Base-by-base conservation (phyloP, 1,140 invertebrate species). In the Tetragonula clypearis region DNA sequence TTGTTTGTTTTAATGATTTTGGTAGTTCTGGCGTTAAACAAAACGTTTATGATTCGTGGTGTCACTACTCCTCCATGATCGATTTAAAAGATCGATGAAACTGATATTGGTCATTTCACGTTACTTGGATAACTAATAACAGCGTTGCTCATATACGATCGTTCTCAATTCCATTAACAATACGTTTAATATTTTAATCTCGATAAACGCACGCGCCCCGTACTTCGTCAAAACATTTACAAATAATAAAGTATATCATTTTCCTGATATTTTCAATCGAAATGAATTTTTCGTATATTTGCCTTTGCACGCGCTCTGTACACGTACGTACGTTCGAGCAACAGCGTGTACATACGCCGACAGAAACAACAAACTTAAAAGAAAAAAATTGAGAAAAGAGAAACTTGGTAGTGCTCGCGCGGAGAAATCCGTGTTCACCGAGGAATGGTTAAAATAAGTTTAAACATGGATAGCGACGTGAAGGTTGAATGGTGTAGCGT, bases 401-500 rank as follows among this genome's bases (percentile, higher is more conserved):
- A 9, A 35, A 60, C 11, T 19, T 66, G 2, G 23, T 15, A 41
- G 1, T 26, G n/a, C 68, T 41, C n/a, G n/a, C 53, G 15, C n/a
- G 56, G 2, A 26, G 65, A 56, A 76, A 72, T 71, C 55, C 55
- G n/a, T 9, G 5, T 14, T 21, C n/a, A 23, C 15, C 21, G 65
- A 21, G 66, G 58, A 79, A 79, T 62, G 26, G 26, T 72, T 62
- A 60, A 49, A 62, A 55, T 69, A 83, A 56, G 41, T 60, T 84
- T 79, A 79, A 84, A 62, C 82, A 60, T 68, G 21, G 17, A 8
- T 21, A 41, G 74, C 65, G n/a, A 78, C 68, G 26, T 65, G 65
- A 77, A 76, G 69, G 73, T 69, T 76, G 81, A 84, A 84, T 69
- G 81, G 65, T 17, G 62, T 68, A 26, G 41, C 14, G 23, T 19